Evolutionary conservation across 2,113 vertebrate genomes (phyloP).

Genomic region (Myanophis thanlyinensis): DNA sequence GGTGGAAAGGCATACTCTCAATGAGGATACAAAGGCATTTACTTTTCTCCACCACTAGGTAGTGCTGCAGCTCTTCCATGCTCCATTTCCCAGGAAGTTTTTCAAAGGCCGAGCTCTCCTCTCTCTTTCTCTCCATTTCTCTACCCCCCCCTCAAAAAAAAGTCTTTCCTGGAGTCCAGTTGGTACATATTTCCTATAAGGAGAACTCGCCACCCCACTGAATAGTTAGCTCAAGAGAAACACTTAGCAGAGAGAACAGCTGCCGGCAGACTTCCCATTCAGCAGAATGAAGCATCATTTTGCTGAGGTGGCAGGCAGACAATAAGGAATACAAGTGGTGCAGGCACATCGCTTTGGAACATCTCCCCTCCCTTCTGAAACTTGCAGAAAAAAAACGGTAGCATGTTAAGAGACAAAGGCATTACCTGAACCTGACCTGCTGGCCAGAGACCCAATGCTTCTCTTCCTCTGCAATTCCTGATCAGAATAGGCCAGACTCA

Average conservation of each 20-base stretch:
- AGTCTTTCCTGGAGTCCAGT: neutral
- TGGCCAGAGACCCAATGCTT: neutral
- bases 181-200: neutral
- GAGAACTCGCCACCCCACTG: neutral
- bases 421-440: too few relatives aligned
- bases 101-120: neutral
- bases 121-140: too few relatives aligned
- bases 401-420: neutral
- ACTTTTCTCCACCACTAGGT: constrained; percentile 36
- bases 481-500: neutral
- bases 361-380: neutral
- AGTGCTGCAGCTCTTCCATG: constrained; percentile 25
- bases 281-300: neutral
- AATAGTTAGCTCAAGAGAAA: neutral
- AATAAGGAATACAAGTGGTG: neutral
- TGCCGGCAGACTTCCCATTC: neutral
- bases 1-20: too few relatives aligned
- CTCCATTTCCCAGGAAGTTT: neutral
- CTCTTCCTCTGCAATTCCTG: neutral
- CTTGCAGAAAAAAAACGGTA: neutral
- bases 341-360: neutral
- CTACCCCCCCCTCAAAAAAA: neutral
- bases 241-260: neutral
- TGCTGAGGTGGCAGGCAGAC: neutral
- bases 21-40: neutral